Evolutionary conservation across 2,113 vertebrate genomes (phyloP), one percentile per base, ranked within the genome.

Genomic region (Antennarius striatus): DNA sequence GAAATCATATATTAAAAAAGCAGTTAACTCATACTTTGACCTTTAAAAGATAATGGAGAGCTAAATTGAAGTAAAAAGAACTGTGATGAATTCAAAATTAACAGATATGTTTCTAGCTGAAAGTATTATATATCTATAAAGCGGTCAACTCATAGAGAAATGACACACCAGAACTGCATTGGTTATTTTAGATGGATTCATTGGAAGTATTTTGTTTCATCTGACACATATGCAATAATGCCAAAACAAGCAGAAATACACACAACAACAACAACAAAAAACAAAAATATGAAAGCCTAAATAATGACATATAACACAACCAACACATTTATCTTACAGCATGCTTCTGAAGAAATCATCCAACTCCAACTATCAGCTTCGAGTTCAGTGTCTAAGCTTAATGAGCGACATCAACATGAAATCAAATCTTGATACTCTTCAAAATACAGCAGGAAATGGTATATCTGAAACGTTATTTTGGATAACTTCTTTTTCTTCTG

Each of bases 1-100:
- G 3, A 36, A 36, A 36, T 4, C 32, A 36, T 36, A 1, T 36
- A 36, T 36, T 5, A 36, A 36, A 56, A 52, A 57, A 57, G 11
- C 16, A 16, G 14, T 39, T 40, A 53, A 64, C 11, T 45, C 6
- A 46, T 4, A 7, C 16, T 42, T 40, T 58, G 17, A 58, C 45
- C 36, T 46, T 14, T 55, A 17, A 32, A 22, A 36, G 2, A 54
- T 42, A 9, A 12, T 39, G 22, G 9, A 29, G 17, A 48, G 42
- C 2, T 53, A 49, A 28, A 30, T 43, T 71, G 14, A 29, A 28
- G 68, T 28, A 58, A 3, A 60, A 54, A 55, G 50, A 10, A 28
- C 36, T 55, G 13, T 22, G 16, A 49, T 63, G 29, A 52, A 2
- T 57, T 51, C 17, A 16, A 17, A 30, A 16, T 17, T 32, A 36